These are phyloP conservation scores for Umimayanthus chanpuru DNA, from an alignment of 92 coral and sea anemone genomes.

Conservation along the genomic window DNA sequence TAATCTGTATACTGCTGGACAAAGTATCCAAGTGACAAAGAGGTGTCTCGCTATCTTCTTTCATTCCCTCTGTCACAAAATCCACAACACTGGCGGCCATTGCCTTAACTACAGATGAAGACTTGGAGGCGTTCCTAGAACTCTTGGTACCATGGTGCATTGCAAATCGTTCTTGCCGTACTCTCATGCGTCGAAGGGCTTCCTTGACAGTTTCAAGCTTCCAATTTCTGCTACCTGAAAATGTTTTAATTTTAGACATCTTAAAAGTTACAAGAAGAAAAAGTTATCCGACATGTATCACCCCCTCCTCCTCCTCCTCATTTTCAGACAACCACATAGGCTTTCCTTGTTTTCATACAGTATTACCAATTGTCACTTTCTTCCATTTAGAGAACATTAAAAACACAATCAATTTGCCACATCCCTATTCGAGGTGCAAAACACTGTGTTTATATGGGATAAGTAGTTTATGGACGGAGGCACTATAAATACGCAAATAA, in stretches of 20 bases:
- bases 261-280: not conserved
- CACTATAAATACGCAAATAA: too few relatives aligned
- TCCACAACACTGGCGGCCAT: slow-evolving; percentile 75
- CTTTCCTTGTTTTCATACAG: too few relatives aligned
- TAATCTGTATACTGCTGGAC: slow-evolving; percentile 36
- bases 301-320: not conserved
- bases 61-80: slow-evolving; percentile 67
- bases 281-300: not conserved
- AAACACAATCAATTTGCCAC: too few relatives aligned
- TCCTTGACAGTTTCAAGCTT: slow-evolving; percentile 80
- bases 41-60: slow-evolving; percentile 6
- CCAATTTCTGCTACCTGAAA: slow-evolving; percentile 63
- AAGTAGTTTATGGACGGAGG: too few relatives aligned
- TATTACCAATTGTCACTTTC: too few relatives aligned
- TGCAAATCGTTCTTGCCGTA: slow-evolving; percentile 68
- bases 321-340: too few relatives aligned
- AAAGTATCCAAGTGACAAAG: not conserved
- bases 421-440: too few relatives aligned
- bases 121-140: slow-evolving; percentile 50
- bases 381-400: too few relatives aligned
- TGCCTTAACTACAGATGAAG: slow-evolving; percentile 67
- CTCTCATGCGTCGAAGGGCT: slow-evolving; percentile 75
- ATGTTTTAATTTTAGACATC: not conserved
- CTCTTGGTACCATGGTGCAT: slow-evolving; percentile 57
- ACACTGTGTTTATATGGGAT: too few relatives aligned